A percentile compares a stretch with the other conserved stretches of the same genome.
Conservation (phyloP, 2,113 vertebrate genomes). For the Gavia stellata region DNA sequence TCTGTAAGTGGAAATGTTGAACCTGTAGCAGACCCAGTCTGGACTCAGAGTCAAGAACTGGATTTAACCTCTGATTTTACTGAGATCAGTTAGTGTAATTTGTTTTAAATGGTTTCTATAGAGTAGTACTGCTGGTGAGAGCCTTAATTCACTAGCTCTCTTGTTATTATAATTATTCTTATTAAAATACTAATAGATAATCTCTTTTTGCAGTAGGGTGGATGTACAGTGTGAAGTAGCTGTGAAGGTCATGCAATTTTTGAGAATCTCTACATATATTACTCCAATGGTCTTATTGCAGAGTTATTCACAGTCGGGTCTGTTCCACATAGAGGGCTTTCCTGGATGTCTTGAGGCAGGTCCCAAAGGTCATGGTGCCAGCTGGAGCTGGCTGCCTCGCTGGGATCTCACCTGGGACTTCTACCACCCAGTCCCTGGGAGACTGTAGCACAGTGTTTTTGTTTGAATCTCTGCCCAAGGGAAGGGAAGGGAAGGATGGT, state of each 20-base stretch:
- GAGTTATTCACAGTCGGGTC: neutral
- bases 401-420: neutral
- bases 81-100: neutral
- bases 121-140: neutral
- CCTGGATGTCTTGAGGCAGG: no score
- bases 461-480: neutral
- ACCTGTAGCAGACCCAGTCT: neutral
- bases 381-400: neutral
- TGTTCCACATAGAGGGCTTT: neutral
- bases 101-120: neutral
- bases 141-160: neutral
- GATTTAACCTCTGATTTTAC: neutral
- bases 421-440: neutral
- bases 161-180: neutral
- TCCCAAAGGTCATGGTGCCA: fast-evolving
- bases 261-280: neutral
- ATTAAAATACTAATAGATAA: neutral
- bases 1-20: neutral
- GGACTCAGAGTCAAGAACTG: neutral
- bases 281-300: neutral
- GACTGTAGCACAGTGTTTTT: neutral
- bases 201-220: neutral
- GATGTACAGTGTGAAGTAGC: neutral
- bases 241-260: neutral
- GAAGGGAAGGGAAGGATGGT: neutral